Evolutionary conservation across 1,140 invertebrate genomes (phyloP), one percentile per base, ranked within the genome.

Genomic region (Leptonema lineaticorne): DNA sequence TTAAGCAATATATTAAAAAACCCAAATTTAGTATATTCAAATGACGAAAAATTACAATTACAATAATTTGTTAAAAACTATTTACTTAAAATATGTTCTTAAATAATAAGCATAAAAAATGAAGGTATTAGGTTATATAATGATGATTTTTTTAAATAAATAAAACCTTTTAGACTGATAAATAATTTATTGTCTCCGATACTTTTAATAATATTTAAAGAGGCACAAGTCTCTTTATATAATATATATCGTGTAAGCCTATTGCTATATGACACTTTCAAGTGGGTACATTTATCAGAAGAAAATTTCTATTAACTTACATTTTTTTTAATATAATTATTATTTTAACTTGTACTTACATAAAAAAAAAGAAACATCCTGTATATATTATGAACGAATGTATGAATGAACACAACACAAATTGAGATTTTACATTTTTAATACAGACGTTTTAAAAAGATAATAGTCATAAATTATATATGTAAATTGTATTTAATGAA

Each of bases 131-230:
- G n/a, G n/a, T n/a, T n/a, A n/a, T n/a, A n/a, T n/a, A n/a, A 16
- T 41, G 48, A 22, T 53, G 56, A 9, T 6, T 8, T 56, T 56
- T 58, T 58, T 53, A 3, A 53, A 62, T 60, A 37, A 20, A 63
- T 27, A 53, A 53, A n/a, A 30, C 1, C 28, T 46, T 8, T 26
- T 58, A 58, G 67, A 70, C 67, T 81, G 81, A 81, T 83, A 83
- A 83, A 82, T 83, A 83, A 83, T 83, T 83, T 83, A 83, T 83
- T 83, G 81, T 83, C 80, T 81, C 76, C 79, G 80, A 75, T 81
- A 82, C 79, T 80, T 79, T 80, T 82, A 16, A 67, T 72, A 72
- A 69, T 67, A 72, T 69, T 29, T 29, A 50, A 64, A 64, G 62
- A 64, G 62, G 62, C 45, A 50, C 45, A 22, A 48, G 62, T 50